phyloP scores from a whole-genome alignment of 1,140 invertebrate species.

The Bombus waltoni region DNA sequence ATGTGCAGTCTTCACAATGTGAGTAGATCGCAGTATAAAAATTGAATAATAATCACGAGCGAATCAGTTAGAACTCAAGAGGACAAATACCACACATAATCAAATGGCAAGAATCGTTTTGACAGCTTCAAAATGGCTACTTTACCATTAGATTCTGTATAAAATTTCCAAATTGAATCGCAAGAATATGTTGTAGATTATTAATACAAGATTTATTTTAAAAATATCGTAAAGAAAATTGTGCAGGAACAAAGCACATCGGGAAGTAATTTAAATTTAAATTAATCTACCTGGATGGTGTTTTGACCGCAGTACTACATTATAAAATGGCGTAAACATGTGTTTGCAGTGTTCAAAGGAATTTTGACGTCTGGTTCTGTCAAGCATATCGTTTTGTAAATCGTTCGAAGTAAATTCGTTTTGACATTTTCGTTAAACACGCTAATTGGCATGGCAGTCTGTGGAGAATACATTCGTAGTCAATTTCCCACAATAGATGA shows the following conservation, averaged over 20 bases:
- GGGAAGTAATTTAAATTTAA: background rate
- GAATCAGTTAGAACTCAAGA: background rate
- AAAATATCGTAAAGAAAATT: background rate
- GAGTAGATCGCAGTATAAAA: background rate
- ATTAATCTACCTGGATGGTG: background rate
- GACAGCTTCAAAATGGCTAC: slow-evolving; percentile 75
- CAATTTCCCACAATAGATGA: slow-evolving; percentile 95
- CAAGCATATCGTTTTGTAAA: slow-evolving; percentile 48
- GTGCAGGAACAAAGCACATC: background rate
- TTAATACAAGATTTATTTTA: background rate
- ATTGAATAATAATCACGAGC: background rate
- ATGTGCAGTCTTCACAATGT: background rate
- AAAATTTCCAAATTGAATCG: background rate
- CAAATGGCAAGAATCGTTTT: slow-evolving; percentile 57
- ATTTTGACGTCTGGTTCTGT: slow-evolving; percentile 67
- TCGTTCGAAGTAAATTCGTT: slow-evolving; percentile 39
- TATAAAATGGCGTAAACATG: slow-evolving; percentile 76
- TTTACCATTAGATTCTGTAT: slow-evolving; percentile 16
- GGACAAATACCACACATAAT: slow-evolving; percentile 6
- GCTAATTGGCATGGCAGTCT: slow-evolving; percentile 85
- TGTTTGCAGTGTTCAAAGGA: slow-evolving; percentile 53
- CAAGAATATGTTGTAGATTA: background rate
- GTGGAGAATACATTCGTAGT: slow-evolving; percentile 89
- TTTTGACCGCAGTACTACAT: background rate
- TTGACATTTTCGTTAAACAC: slow-evolving; percentile 31